Base-by-base conservation (phyloP, 2,113 vertebrate species). In the Cepphus grylle region DNA sequence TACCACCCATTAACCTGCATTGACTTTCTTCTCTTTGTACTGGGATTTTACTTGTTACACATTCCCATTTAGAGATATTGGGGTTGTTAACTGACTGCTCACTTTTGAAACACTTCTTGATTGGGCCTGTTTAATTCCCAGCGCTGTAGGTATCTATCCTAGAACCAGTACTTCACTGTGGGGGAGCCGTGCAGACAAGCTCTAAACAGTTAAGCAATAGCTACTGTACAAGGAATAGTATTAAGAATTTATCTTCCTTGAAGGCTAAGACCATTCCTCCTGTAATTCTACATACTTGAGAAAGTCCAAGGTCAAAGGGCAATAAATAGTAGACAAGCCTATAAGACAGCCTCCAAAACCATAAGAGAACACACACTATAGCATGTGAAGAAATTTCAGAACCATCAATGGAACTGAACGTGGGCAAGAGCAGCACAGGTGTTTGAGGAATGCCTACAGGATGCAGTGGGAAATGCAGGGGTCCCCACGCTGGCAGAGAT, bases 391-490 rank as follows among this genome's bases (percentile, higher is more conserved):
- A 30, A 67, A 19, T 13, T 69, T 3, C 49, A 65, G 27, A 15
- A 4, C 26, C 29, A 45, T 14, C 69, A 43, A 27, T 0, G 34
- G 38, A 38, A 30, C 12, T 53, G 40, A 34, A 7, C 9, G 14
- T 0, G 7, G 56, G 50, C 66, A 66, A 30, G 55, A 19, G 6
- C 34, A 73, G 80, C 43, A 12, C 8, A 29, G 34, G 22, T 0
- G 1, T 3, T 23, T 6, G 32, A 58, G 55, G 19, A 25, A 26
- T 0, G 9, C 5, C 81, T 62, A 47, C 34, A 40, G 76, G 69
- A 32, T 1, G 12, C n/a, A 27, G 1, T 2, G 5, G 0, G 40
- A 21, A 53, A 16, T 2, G 19, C 50, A 25, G 83, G 20, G n/a
- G 36, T 65, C 36, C 58, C 77, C 34, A 11, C 0, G 6, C 52